phyloP scores from a whole-genome alignment of 1,140 invertebrate genomes.

The Lepidotrigona ventralis region DNA sequence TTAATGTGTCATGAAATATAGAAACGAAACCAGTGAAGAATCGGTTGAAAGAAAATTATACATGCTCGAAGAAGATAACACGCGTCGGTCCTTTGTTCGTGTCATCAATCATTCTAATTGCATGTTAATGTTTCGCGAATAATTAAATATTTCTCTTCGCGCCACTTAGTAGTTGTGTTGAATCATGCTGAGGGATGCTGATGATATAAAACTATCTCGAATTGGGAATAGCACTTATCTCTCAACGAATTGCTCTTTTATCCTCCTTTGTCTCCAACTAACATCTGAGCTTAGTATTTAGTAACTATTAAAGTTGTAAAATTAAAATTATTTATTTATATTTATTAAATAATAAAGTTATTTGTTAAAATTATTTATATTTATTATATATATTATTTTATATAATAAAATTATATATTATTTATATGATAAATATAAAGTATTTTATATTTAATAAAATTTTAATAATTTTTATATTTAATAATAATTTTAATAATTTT shows the following conservation, averaged over 20 bases:
- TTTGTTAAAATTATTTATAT: no score
- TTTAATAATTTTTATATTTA: no score
- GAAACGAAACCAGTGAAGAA: neutral
- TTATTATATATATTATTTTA: no score
- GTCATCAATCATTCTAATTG: slow-evolving; percentile 12
- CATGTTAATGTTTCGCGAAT: neutral
- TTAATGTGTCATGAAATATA: no score
- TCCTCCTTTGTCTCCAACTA: neutral
- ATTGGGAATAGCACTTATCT: neutral
- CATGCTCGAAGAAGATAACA: neutral
- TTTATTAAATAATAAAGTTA: no score
- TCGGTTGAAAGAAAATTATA: neutral
- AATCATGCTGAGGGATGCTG: neutral
- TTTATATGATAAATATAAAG: no score
- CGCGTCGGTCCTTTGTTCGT: neutral
- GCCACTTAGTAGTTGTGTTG: no score
- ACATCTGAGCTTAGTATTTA: neutral
- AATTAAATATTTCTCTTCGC: neutral
- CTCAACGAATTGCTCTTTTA: neutral
- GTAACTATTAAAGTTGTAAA: no score
- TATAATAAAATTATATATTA: no score
- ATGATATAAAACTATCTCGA: neutral
- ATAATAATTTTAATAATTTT: no score
- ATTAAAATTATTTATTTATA: no score
- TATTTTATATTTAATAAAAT: no score